Conservation (phyloP, 2,113 vertebrate genomes). For the Nipponia nippon region DNA sequence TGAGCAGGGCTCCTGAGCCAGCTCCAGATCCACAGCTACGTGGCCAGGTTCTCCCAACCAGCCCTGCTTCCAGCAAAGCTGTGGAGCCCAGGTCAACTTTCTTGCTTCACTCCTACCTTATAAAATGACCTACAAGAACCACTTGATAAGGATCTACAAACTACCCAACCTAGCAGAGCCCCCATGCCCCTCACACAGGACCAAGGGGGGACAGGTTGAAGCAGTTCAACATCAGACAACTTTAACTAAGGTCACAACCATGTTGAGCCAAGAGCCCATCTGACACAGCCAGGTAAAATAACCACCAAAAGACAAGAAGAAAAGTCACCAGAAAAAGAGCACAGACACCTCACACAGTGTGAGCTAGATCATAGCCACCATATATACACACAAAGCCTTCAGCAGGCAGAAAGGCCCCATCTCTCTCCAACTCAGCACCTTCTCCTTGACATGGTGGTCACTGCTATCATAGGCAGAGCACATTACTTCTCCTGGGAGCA, state of each 20-base stretch:
- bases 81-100: not conserved
- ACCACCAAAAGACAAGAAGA: not conserved
- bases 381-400: too few relatives aligned
- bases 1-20: not conserved
- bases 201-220: not conserved
- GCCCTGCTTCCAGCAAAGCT: not conserved
- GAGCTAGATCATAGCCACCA: not conserved
- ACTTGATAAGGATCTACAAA: not conserved
- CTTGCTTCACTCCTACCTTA: not conserved
- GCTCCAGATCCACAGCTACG: not conserved
- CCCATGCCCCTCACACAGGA: not conserved
- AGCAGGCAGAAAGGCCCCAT: not conserved
- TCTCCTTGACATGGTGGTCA: accelerated
- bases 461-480: accelerated
- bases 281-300: not conserved
- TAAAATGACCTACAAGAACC: not conserved
- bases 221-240: not conserved
- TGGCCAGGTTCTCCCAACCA: not conserved
- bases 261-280: accelerated
- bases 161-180: not conserved
- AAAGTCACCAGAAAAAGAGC: not conserved
- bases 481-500: not conserved
- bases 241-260: not conserved
- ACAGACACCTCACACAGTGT: accelerated
- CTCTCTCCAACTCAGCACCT: not conserved